A percentile compares a stretch with the other conserved stretches of the same genome.
These are phyloP conservation scores for Eulemur albifrons DNA, from an alignment of 2,797 vertebrate genomes.

Conservation along the genomic window DNA sequence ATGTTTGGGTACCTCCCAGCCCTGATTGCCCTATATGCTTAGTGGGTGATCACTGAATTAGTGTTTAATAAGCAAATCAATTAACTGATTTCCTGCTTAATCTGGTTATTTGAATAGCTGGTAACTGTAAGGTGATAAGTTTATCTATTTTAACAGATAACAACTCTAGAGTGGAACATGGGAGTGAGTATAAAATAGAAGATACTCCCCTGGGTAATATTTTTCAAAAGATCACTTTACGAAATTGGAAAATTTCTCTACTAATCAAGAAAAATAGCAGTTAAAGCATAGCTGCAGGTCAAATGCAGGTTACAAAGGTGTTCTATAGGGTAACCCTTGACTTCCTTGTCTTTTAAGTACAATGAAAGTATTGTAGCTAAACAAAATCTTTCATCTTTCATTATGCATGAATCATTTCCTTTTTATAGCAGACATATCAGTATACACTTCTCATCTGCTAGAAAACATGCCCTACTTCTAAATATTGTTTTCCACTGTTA, in stretches of 20 bases:
- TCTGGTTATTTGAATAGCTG: conserved; percentile 38
- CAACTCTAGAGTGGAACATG: background rate
- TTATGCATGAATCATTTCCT: conserved; percentile 65
- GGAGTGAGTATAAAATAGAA: conserved; percentile 22
- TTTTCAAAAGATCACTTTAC: conserved; percentile 34
- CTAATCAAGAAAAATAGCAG: conserved; percentile 38
- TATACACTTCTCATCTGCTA: conserved; percentile 58
- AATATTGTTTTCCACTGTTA: conserved; percentile 54
- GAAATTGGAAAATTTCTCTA: conserved; percentile 38
- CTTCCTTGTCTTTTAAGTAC: conserved; percentile 46
- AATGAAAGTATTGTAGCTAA: conserved; percentile 23
- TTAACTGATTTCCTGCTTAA: conserved; percentile 25
- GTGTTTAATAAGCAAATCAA: conserved; percentile 21
- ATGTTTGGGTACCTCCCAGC: background rate
- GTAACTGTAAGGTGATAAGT: conserved; percentile 18
- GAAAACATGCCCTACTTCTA: conserved; percentile 56
- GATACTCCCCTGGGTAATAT: background rate
- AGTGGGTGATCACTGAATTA: background rate
- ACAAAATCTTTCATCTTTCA: conserved; percentile 40
- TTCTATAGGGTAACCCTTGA: conserved; percentile 7
- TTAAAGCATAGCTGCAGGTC: background rate
- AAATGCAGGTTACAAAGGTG: conserved; percentile 50
- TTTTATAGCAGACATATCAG: conserved; percentile 44
- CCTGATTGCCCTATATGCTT: background rate
- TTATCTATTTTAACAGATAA: conserved; percentile 43